Base-by-base conservation (phyloP, 1,140 invertebrate genomes). In the Hormaphis cornu region DNA sequence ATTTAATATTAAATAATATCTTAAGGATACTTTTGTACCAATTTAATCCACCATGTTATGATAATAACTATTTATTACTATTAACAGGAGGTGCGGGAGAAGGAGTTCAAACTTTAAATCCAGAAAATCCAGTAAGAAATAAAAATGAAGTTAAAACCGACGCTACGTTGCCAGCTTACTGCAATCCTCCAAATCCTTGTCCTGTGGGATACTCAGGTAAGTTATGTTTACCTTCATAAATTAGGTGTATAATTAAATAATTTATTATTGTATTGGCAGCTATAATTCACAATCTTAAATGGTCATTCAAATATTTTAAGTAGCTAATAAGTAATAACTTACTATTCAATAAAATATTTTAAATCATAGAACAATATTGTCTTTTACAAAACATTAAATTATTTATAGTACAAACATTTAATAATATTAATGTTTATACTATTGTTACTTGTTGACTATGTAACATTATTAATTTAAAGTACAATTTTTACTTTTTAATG, bases 161-260 rank as follows among this genome's bases (percentile, higher is more conserved):
- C 75, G 88, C 89, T 14, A 86, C 89, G 26, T 81, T 99, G 10
- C 97, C 97, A 0, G 94, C 97, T 28, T 99, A 99, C 80, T 99
- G 97, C 78, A 97, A 97, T 76, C 97, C 97, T 2, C 96, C 96
- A 7, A 99, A 99, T 81, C 97, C 97, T 0, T 99, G 97, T 75
- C 97, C 96, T 0, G 82, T 90, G 72, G 90, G 88, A 72, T 91
- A 90, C 73, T 85, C 85, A n/a, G 83, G 86, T 87, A 76, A 78
- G 73, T 42, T 3, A 20, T 44, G 24, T 24, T 18, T 14, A 46
- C 3, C 3, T 14, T 33, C 4, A 2, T 58, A 28, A 14, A 44
- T 66, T 20, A 3, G 3, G 44, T 66, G 14, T 28, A 16, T 59
- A 9, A 14, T 12, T 53, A 14, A 14, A 12, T 53, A 12, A 12